A percentile compares a stretch with the other conserved stretches of the same genome.
phyloP scores from a whole-genome alignment of 1,140 invertebrate genomes.

The Diabrotica undecimpunctata region DNA sequence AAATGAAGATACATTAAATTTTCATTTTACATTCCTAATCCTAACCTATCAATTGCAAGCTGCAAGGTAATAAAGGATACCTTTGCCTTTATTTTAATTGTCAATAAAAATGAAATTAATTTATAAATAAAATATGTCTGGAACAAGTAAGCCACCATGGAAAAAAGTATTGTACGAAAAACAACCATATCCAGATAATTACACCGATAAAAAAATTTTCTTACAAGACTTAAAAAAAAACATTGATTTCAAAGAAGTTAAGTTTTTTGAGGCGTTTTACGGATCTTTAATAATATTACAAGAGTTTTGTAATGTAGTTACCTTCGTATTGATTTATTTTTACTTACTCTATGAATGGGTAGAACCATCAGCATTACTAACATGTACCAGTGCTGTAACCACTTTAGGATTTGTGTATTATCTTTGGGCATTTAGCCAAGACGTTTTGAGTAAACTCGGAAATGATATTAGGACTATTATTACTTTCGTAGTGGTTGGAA shows the following conservation, averaged over 20 bases:
- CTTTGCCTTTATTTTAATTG: no score
- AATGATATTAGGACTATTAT: slow-evolving; percentile 57
- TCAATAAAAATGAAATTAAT: no score
- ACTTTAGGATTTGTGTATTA: slow-evolving; percentile 56
- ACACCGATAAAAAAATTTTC: slow-evolving; percentile 78
- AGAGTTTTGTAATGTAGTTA: slow-evolving; percentile 69
- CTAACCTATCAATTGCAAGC: no score
- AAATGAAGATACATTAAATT: no score
- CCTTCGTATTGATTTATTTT: slow-evolving; percentile 73
- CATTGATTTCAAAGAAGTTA: slow-evolving; percentile 69
- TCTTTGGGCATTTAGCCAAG: slow-evolving; percentile 39
- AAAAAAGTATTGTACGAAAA: slow-evolving; percentile 87
- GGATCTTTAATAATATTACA: slow-evolving; percentile 71
- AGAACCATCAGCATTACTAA: slow-evolving; percentile 59
- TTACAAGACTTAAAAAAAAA: slow-evolving; percentile 83
- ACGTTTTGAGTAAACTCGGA: slow-evolving; percentile 29
- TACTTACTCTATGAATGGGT: slow-evolving; percentile 67
- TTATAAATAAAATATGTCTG: neutral
- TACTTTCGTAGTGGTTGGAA: slow-evolving; percentile 79
- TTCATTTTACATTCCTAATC: no score
- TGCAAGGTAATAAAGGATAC: no score
- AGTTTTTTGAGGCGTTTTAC: slow-evolving; percentile 62
- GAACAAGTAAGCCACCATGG: slow-evolving; percentile 54
- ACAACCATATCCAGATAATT: slow-evolving; percentile 84
- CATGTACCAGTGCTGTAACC: slow-evolving; percentile 53